Conservation (phyloP, 2,797 vertebrate species). For the Momotus momota region DNA sequence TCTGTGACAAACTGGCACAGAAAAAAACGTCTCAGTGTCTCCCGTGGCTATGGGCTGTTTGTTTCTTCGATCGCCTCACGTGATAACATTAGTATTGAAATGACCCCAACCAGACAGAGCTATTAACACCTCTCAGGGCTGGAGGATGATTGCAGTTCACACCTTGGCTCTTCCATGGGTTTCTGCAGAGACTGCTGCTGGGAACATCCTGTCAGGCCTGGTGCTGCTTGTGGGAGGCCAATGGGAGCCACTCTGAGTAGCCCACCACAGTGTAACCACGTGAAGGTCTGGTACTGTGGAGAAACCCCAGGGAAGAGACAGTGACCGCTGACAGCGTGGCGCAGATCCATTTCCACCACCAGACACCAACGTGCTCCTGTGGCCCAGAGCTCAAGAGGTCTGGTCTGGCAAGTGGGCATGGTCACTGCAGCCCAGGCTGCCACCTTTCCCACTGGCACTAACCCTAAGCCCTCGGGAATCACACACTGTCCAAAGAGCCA, state of each 20-base stretch:
- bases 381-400: neutral
- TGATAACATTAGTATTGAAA: slow-evolving; percentile 43
- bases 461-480: neutral
- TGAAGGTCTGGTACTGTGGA: neutral
- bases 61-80: neutral
- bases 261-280: neutral
- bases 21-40: slow-evolving; percentile 1
- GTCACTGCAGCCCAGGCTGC: neutral
- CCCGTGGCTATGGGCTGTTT: neutral
- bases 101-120: neutral
- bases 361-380: rapidly evolving
- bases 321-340: neutral
- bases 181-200: neutral
- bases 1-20: neutral
- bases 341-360: neutral
- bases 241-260: neutral
- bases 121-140: neutral
- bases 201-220: neutral
- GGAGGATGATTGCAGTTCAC: neutral
- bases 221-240: rapidly evolving
- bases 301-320: neutral
- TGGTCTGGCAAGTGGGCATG: neutral
- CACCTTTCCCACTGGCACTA: rapidly evolving
- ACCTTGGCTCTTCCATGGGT: neutral
- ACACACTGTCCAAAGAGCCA: rapidly evolving